Evolutionary conservation across 1,140 invertebrate genomes (phyloP).

Genomic region (Galleria mellonella): DNA sequence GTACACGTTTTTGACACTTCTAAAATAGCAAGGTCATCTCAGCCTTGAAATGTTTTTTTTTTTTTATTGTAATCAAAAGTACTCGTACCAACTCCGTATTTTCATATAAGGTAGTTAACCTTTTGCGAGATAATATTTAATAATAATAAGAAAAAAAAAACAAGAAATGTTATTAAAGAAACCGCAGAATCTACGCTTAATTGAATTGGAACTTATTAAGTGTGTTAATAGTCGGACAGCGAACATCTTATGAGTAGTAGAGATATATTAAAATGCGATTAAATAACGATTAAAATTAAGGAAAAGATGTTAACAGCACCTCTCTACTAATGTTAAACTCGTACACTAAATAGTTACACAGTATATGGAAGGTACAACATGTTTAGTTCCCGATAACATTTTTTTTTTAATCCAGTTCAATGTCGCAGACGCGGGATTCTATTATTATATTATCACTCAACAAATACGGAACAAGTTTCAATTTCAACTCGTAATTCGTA

Average conservation of each 20-base stretch:
- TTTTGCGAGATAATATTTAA: slow-evolving; percentile 2
- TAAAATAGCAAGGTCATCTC: slow-evolving; percentile 8
- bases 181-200: slow-evolving; percentile 30
- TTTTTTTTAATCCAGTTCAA: slow-evolving; percentile 55
- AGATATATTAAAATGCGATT: slow-evolving; percentile 59
- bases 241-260: slow-evolving; percentile 29
- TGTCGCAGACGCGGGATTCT: slow-evolving; percentile 43
- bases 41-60: slow-evolving; percentile 3
- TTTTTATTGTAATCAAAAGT: background rate
- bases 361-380: background rate
- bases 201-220: slow-evolving; percentile 50
- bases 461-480: slow-evolving; percentile 1
- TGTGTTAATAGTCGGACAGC: slow-evolving; percentile 47
- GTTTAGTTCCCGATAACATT: too few relatives aligned
- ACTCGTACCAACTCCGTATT: slow-evolving; percentile 1
- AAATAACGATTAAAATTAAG: slow-evolving; percentile 40
- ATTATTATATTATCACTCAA: slow-evolving; percentile 54
- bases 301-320: slow-evolving; percentile 31
- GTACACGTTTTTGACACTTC: slow-evolving; percentile 1
- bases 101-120: slow-evolving; percentile 10
- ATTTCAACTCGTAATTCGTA: background rate
- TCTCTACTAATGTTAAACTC: too few relatives aligned
- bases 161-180: slow-evolving; percentile 11
- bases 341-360: too few relatives aligned
- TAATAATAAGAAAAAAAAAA: slow-evolving; percentile 9